Conservation (phyloP, 2,888 invertebrate species). For the Xestia sexstrigata region DNA sequence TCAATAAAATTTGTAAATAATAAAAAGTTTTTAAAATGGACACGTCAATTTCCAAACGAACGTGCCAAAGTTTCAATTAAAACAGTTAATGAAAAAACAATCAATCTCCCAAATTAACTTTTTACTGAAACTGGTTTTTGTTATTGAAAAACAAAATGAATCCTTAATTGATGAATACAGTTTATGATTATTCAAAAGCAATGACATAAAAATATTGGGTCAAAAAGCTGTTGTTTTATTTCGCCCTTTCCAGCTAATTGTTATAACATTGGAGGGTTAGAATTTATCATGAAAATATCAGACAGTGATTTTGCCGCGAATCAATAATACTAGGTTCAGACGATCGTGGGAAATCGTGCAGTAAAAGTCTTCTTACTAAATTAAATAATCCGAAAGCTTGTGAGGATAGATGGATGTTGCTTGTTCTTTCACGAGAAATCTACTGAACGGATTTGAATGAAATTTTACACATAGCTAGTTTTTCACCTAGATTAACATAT, state of each 20-base stretch:
- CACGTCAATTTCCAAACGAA: conserved; percentile 12
- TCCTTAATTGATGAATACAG: conserved; percentile 22
- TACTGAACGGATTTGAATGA: no score
- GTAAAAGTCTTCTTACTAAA: background rate
- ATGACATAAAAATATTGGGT: conserved; percentile 5
- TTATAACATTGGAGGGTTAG: conserved; percentile 18
- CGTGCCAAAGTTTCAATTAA: conserved; percentile 30
- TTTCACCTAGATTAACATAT: no score
- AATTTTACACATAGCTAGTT: no score
- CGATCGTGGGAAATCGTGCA: background rate
- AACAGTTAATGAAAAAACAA: conserved; percentile 22
- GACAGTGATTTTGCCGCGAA: background rate
- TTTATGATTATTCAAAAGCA: conserved; percentile 13
- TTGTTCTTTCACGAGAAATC: no score
- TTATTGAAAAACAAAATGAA: conserved; percentile 4
- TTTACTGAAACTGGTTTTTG: conserved; percentile 5
- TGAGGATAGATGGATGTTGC: no score
- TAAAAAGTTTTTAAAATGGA: background rate
- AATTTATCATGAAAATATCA: conserved; percentile 23
- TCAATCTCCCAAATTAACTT: background rate
- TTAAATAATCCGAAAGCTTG: no score
- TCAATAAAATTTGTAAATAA: background rate
- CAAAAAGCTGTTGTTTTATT: background rate
- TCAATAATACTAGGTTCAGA: background rate
- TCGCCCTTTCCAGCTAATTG: conserved; percentile 8